Conservation (phyloP, 1,140 invertebrate species). For the Cyclina sinensis region DNA sequence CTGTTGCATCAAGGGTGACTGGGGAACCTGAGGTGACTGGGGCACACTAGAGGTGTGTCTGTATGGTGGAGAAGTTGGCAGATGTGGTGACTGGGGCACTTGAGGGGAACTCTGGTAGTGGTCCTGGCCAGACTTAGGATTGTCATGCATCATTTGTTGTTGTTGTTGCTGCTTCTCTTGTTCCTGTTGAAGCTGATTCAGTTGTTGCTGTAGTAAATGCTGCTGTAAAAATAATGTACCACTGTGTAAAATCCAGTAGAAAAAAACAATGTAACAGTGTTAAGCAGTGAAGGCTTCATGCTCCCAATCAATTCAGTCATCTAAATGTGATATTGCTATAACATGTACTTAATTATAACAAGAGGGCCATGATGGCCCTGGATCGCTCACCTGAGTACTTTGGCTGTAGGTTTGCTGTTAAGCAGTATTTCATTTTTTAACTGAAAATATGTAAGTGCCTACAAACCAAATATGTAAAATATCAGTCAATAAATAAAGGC, state of each 20-base stretch:
- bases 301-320: no score
- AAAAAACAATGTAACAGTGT: no score
- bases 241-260: neutral
- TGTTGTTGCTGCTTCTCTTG: conserved; percentile 81
- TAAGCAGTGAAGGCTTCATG: no score
- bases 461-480: no score
- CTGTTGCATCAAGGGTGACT: conserved; percentile 67
- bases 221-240: conserved; percentile 50
- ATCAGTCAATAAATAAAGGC: no score
- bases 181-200: conserved; percentile 78
- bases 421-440: no score
- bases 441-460: no score
- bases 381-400: no score
- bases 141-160: conserved; percentile 64
- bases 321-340: no score
- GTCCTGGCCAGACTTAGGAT: conserved; percentile 8
- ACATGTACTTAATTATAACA: no score
- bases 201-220: conserved; percentile 73
- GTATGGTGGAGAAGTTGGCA: conserved; percentile 58
- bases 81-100: conserved; percentile 49
- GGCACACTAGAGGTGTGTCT: conserved; percentile 46
- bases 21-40: conserved; percentile 60
- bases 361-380: no score
- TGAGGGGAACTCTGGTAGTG: conserved; percentile 20
- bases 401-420: no score